A percentile compares a stretch with the other conserved stretches of the same genome.
phyloP scores from a whole-genome alignment of 2,888 invertebrate genomes.

The Rhyacophila evoluta region DNA sequence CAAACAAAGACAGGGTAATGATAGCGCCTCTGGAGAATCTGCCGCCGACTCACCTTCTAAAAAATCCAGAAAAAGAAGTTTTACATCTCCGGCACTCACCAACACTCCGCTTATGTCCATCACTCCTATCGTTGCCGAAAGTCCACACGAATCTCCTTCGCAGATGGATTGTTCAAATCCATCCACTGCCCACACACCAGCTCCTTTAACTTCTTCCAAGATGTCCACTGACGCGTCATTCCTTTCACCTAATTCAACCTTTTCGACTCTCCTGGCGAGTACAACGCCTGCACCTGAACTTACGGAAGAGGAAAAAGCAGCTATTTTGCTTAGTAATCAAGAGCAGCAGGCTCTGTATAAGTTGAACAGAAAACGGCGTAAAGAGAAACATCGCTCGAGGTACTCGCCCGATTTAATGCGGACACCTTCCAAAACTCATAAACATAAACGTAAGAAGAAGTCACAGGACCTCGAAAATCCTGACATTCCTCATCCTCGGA shows the following conservation, averaged over 20 bases:
- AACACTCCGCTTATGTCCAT: constrained; percentile 70
- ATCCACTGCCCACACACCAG: constrained; percentile 57
- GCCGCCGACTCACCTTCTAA: constrained; percentile 60
- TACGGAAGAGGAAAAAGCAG: constrained; percentile 35
- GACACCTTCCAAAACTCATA: constrained; percentile 79
- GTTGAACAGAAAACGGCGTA: constrained; percentile 76
- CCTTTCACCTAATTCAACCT: constrained; percentile 64
- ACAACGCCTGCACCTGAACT: constrained; percentile 1
- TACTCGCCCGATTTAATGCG: constrained; percentile 78
- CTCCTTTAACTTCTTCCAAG: constrained; percentile 55
- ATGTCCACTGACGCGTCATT: constrained; percentile 57
- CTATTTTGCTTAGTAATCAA: constrained; percentile 31
- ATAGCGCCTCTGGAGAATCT: constrained; percentile 57
- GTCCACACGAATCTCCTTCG: constrained; percentile 64
- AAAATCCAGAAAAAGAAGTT: constrained; percentile 66
- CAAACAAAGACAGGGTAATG: constrained; percentile 62
- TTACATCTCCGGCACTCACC: constrained; percentile 67
- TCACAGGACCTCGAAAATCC: constrained; percentile 75
- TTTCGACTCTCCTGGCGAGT: constrained; percentile 65
- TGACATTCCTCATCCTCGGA: constrained; percentile 76
- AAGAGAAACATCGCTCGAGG: constrained; percentile 82
- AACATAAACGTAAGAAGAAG: constrained; percentile 85
- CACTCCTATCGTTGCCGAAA: constrained; percentile 68
- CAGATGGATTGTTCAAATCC: constrained; percentile 67
- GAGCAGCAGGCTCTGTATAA: constrained; percentile 60